A percentile compares a stretch with the other conserved stretches of the same genome.
Conservation (phyloP, 2,797 vertebrate species). For the Phoebastria nigripes region DNA sequence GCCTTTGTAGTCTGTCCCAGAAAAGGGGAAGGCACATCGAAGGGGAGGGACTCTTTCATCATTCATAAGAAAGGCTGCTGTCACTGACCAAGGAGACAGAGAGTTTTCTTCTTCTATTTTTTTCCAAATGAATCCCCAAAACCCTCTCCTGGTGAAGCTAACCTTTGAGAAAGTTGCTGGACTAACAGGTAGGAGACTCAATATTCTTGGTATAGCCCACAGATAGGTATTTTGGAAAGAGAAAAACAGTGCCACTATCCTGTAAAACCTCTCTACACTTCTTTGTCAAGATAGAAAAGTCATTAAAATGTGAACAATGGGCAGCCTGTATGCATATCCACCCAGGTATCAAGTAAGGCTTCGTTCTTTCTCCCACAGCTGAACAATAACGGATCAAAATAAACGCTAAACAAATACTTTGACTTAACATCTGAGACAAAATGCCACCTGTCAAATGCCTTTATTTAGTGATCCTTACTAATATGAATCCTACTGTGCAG, state of each 20-base stretch:
- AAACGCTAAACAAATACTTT: neutral
- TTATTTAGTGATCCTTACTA: neutral
- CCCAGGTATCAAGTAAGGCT: neutral
- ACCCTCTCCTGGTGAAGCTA: neutral
- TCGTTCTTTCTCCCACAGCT: neutral
- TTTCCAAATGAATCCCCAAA: neutral
- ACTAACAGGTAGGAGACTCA: neutral
- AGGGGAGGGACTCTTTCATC: neutral
- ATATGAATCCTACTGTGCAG: neutral
- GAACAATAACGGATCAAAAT: neutral
- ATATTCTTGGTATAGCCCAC: neutral
- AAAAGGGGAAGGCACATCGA: neutral
- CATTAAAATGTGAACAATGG: neutral
- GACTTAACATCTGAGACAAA: neutral
- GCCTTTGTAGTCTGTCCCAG: neutral
- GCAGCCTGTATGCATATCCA: neutral
- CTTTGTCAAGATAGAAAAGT: neutral
- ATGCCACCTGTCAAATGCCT: neutral
- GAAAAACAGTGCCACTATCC: neutral
- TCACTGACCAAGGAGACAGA: neutral
- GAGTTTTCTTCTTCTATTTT: neutral
- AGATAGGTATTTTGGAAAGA: neutral
- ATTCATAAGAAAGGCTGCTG: neutral
- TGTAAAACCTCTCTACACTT: neutral
- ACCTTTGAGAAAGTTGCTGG: neutral